A percentile compares a stretch with the other conserved stretches of the same genome.
Evolutionary conservation across 2,113 vertebrate genomes (phyloP).

Genomic region (Riparia riparia): DNA sequence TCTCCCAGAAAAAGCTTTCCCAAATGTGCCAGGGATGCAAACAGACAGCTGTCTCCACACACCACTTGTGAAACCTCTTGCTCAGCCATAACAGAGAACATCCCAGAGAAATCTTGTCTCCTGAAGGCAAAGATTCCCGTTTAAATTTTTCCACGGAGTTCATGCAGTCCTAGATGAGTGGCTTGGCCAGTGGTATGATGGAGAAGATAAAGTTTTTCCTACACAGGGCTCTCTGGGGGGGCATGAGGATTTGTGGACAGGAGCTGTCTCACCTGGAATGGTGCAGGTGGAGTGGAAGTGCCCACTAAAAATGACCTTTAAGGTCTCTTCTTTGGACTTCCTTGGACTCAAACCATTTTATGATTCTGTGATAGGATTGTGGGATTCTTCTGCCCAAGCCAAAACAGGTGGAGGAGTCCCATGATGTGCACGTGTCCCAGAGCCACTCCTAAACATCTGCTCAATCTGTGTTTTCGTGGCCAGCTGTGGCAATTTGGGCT

Average conservation of each 20-base stretch:
- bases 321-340: not conserved
- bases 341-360: not conserved
- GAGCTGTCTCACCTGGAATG: not conserved
- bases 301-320: not conserved
- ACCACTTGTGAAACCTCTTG: not conserved
- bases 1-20: not conserved
- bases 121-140: not conserved
- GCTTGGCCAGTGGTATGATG: not conserved
- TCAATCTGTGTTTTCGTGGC: not conserved
- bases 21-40: not conserved
- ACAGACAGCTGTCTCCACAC: not conserved
- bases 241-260: not conserved
- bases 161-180: too few species aligned
- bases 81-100: not conserved
- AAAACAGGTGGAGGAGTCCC: not conserved
- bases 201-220: not conserved
- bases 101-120: not conserved
- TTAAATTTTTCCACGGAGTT: not conserved
- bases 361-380: not conserved
- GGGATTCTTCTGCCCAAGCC: not conserved
- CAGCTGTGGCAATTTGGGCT: not conserved
- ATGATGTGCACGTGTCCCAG: fast-evolving
- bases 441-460: not conserved
- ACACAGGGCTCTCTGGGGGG: fast-evolving
- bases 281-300: not conserved